Conservation (phyloP, 2,888 invertebrate species). For the Acleris emargana region DNA sequence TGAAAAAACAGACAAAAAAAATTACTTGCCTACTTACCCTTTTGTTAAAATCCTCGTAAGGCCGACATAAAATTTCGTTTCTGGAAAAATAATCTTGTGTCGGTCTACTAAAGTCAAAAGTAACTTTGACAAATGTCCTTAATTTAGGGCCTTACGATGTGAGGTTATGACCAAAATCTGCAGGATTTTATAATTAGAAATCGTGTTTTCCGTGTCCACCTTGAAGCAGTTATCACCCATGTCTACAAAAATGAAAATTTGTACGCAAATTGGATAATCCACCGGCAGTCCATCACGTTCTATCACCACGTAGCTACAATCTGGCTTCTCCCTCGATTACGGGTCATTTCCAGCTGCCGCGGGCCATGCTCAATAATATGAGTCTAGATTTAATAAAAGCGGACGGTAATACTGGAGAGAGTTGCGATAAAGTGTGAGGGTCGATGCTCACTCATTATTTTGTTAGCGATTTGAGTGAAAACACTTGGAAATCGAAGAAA, state of each 20-base stretch:
- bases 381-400: slow-evolving; percentile 73
- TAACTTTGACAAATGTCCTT: no score
- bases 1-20: no score
- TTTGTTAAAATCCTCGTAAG: no score
- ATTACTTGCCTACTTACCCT: no score
- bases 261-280: slow-evolving; percentile 53
- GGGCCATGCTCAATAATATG: slow-evolving; percentile 64
- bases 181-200: no score
- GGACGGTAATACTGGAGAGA: slow-evolving; percentile 57
- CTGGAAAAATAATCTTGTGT: no score
- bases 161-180: no score
- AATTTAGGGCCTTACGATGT: no score
- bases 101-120: no score
- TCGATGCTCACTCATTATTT: slow-evolving; percentile 68
- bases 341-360: slow-evolving; percentile 61
- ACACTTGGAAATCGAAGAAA: slow-evolving; percentile 68
- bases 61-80: no score
- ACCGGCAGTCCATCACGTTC: slow-evolving; percentile 46
- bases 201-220: no score
- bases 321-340: slow-evolving; percentile 56
- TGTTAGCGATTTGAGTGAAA: slow-evolving; percentile 74
- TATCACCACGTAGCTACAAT: slow-evolving; percentile 50
- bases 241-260: slow-evolving; percentile 41
- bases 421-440: slow-evolving; percentile 70
- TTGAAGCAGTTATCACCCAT: slow-evolving; percentile 2